Conservation (phyloP, 2,888 invertebrate genomes). For the Myopa tessellatipennis region DNA sequence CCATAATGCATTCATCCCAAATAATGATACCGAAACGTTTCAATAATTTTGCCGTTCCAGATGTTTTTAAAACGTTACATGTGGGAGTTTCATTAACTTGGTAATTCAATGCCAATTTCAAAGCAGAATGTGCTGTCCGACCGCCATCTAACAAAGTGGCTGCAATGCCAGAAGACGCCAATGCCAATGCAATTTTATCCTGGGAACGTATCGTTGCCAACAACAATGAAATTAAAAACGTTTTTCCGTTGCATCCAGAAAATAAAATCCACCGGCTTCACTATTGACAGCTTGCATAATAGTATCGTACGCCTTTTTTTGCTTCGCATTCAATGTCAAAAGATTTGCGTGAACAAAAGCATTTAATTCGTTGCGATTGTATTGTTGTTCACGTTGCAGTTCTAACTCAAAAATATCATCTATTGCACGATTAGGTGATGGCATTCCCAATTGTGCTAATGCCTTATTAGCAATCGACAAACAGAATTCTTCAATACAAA, state of each 20-base stretch:
- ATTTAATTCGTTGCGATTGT: slow-evolving; percentile 32
- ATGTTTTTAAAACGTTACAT: neutral
- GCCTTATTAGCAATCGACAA: slow-evolving; percentile 1
- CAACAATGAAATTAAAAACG: slow-evolving; percentile 9
- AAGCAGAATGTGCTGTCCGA: slow-evolving; percentile 22
- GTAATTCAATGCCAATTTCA: slow-evolving; percentile 20
- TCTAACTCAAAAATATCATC: slow-evolving; percentile 5
- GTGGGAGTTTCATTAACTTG: slow-evolving; percentile 5
- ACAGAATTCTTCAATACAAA: slow-evolving; percentile 9
- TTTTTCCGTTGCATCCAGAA: slow-evolving; percentile 1
- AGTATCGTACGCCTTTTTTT: slow-evolving; percentile 31
- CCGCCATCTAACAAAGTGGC: slow-evolving; percentile 13
- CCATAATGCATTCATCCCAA: no score
- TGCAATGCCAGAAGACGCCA: slow-evolving; percentile 17
- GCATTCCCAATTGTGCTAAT: slow-evolving; percentile 8
- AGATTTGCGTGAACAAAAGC: slow-evolving; percentile 40
- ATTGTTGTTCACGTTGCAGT: slow-evolving; percentile 17
- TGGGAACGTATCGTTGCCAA: slow-evolving; percentile 14
- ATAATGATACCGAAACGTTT: no score
- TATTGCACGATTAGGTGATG: no score
- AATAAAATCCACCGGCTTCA: slow-evolving; percentile 34
- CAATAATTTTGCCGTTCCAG: no score
- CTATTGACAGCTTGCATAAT: slow-evolving; percentile 32
- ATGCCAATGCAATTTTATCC: slow-evolving; percentile 4
- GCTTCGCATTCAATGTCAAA: slow-evolving; percentile 37